phyloP scores from a whole-genome alignment of 2,888 invertebrate species.

The Gymnocheta viridis region DNA sequence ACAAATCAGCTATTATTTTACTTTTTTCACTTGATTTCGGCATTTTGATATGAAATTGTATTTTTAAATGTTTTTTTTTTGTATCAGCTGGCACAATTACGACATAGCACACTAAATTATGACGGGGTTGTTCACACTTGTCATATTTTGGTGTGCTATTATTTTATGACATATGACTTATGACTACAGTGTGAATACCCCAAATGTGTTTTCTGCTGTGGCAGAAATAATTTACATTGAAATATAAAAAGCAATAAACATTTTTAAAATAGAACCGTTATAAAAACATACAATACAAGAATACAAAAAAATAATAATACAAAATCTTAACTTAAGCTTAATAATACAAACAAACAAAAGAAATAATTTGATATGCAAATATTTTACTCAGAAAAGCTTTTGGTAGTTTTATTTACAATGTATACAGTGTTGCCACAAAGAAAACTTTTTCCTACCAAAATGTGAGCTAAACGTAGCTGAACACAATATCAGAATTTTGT shows the following conservation, averaged over 20 bases:
- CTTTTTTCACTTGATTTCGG: no score
- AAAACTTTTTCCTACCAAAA: neutral
- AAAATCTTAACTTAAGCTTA: neutral
- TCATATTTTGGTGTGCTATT: no score
- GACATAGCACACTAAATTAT: no score
- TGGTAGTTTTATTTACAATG: neutral
- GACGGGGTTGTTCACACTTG: no score
- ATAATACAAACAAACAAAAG: conserved; percentile 25
- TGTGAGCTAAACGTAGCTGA: neutral
- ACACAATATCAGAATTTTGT: neutral
- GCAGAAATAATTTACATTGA: neutral
- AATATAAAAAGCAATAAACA: conserved; percentile 4
- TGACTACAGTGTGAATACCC: no score
- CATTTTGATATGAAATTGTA: no score
- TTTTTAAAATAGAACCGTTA: conserved; percentile 42
- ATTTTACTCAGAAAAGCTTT: conserved; percentile 4
- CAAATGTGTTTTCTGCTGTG: neutral
- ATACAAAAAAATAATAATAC: neutral
- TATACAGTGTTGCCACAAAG: neutral
- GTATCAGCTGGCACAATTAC: no score
- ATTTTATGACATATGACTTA: no score
- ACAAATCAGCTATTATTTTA: no score
- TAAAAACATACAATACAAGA: conserved; percentile 6
- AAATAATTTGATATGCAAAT: conserved; percentile 34
- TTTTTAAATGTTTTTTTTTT: no score